Percentiles rank a stretch among this genome's conserved stretches.
Evolutionary conservation across 2,888 invertebrate species (phyloP).

Genomic region (Oxytorus armatus): DNA sequence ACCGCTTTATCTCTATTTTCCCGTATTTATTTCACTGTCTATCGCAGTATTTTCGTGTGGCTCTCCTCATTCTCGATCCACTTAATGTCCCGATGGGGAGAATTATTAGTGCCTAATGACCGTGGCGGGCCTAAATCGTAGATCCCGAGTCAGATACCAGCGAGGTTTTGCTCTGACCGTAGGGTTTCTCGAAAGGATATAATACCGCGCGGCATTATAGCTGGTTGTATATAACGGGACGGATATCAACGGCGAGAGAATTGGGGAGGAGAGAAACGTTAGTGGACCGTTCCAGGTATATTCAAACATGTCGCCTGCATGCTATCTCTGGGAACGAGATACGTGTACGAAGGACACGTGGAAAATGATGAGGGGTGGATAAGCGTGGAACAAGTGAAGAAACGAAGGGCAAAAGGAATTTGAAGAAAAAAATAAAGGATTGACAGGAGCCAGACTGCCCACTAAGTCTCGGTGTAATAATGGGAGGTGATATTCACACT

Average conservation of each 20-base stretch:
- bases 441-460: conserved; percentile 20
- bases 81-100: conserved; percentile 38
- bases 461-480: background rate
- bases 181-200: conserved; percentile 8
- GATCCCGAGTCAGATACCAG: conserved; percentile 26
- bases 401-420: background rate
- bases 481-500: conserved; percentile 26
- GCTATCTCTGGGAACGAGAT: background rate
- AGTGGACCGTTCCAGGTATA: conserved; percentile 18
- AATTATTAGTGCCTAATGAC: conserved; percentile 57
- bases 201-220: background rate
- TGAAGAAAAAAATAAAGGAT: conserved; percentile 22
- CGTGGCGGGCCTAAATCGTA: conserved; percentile 28
- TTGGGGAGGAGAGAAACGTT: background rate
- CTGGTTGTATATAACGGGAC: background rate
- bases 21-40: conserved; percentile 31
- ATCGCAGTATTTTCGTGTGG: conserved; percentile 10
- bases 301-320: background rate
- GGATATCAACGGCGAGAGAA: background rate
- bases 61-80: conserved; percentile 27
- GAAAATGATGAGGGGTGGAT: conserved; percentile 12
- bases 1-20: conserved; percentile 22
- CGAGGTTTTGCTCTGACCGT: background rate
- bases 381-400: conserved; percentile 12
- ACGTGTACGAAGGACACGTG: background rate